Percentiles rank a stretch among this genome's conserved stretches.
Conservation (phyloP, 2,797 vertebrate species). For the Tauraco hartlaubi region DNA sequence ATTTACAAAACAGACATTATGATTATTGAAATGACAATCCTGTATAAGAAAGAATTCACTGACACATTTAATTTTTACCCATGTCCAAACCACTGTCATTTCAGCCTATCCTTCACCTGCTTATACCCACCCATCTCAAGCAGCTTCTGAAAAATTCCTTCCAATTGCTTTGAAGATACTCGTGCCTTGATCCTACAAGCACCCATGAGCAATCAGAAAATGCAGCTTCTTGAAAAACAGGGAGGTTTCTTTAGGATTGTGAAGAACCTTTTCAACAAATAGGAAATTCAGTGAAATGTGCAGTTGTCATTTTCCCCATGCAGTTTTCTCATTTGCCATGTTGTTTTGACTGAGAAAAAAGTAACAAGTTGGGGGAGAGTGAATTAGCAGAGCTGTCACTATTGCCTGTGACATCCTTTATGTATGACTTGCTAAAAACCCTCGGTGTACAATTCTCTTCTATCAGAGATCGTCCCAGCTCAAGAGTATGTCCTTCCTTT, state of each 20-base stretch:
- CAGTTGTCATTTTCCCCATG: not conserved
- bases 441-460: not conserved
- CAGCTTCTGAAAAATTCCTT: not conserved
- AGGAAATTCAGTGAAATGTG: not conserved
- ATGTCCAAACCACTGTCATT: not conserved
- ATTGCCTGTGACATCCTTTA: not conserved
- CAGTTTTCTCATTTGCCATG: not conserved
- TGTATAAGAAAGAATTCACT: not conserved
- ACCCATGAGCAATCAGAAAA: not conserved
- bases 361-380: not conserved
- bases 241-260: not conserved
- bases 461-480: not conserved
- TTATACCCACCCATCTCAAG: not conserved
- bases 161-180: not conserved
- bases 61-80: not conserved
- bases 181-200: not conserved
- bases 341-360: not conserved
- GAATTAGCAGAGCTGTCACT: not conserved
- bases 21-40: not conserved
- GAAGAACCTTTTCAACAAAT: not conserved
- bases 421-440: not conserved
- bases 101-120: not conserved
- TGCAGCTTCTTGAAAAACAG: not conserved
- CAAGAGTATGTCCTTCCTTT: not conserved
- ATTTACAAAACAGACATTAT: not conserved